Percentiles rank a stretch among this genome's conserved stretches.
Evolutionary conservation across 2,888 invertebrate species (phyloP).

Genomic region (Endomychus coccineus): DNA sequence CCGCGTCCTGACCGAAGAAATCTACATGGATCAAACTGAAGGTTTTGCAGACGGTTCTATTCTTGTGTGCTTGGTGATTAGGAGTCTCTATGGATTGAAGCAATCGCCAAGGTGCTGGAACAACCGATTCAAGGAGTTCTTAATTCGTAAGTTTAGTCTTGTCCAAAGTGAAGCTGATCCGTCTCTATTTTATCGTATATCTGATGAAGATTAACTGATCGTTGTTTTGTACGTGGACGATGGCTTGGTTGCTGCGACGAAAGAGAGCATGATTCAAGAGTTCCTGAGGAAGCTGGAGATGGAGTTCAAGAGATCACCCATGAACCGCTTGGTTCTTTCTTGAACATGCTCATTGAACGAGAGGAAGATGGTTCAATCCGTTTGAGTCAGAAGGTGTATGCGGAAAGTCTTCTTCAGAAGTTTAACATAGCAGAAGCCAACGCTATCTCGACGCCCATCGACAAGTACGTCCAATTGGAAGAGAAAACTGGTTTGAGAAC

Average conservation of each 20-base stretch:
- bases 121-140: slow-evolving; percentile 24
- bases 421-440: slow-evolving; percentile 23
- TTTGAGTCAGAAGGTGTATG: slow-evolving; percentile 16
- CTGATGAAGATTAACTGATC: too few relatives aligned
- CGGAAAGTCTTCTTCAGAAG: slow-evolving; percentile 12
- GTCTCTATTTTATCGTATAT: slow-evolving; percentile 25
- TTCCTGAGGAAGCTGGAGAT: slow-evolving; percentile 13
- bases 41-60: slow-evolving; percentile 27
- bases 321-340: too few relatives aligned
- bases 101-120: slow-evolving; percentile 35
- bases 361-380: slow-evolving; percentile 17
- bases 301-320: too few relatives aligned
- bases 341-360: slow-evolving; percentile 19
- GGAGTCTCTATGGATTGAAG: slow-evolving; percentile 36
- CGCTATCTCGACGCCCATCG: slow-evolving; percentile 20
- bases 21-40: slow-evolving; percentile 33
- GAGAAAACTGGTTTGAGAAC: slow-evolving; percentile 5
- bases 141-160: slow-evolving; percentile 23
- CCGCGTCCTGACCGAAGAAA: too few relatives aligned
- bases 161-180: slow-evolving; percentile 22
- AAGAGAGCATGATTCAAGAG: too few relatives aligned
- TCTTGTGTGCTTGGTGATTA: slow-evolving; percentile 30
- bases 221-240: too few relatives aligned
- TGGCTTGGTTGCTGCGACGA: slow-evolving; percentile 27
- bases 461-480: slow-evolving; percentile 13